Evolutionary conservation across 1,140 invertebrate species (phyloP), one percentile per base, ranked within the genome.

Genomic region (Mercenaria mercenaria): DNA sequence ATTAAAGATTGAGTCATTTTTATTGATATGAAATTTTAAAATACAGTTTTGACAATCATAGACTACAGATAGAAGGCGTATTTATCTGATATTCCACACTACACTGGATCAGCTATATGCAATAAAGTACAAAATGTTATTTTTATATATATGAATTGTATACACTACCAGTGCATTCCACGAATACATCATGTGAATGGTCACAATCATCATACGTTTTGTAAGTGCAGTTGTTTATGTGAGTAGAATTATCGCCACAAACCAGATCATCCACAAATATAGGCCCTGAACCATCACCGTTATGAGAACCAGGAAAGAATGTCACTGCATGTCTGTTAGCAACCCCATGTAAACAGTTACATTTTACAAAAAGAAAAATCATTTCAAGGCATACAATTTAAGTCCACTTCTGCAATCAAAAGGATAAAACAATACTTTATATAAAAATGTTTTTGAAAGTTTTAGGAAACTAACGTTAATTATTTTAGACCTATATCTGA

Each of bases 151-250:
- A n/a, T n/a, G n/a, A n/a, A n/a, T n/a, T n/a, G n/a, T n/a, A n/a
- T n/a, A n/a, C n/a, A n/a, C n/a, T 77, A 77, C 74, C 74, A 26
- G 39, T 41, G 74, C 74, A 77, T 3, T 26, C 43, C 37, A 77
- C 74, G 26, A 39, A 77, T 26, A 77, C 32, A 77, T 77, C 74
- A 1, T 77, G 2, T 3, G 8, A 6, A 37, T 77, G 74, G n/a
- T 10, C 13, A 77, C 74, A 77, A 39, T 77, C 37, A 43, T 77
- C 39, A 43, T 77, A 77, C 34, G 74, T 77, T 26, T 26, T 43
- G 74, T 77, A 77, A 20, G 23, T 50, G 43, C 74, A 77, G 74
- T 77, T 26, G 23, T 77, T 77, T 26, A 77, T 6, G 8, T 77
- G 37, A n/a, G 15, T 13, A 13, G 74, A 4, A 26, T 43, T 37